Evolutionary conservation across 2,797 vertebrate species (phyloP).

Genomic region (Myotis findleyi): DNA sequence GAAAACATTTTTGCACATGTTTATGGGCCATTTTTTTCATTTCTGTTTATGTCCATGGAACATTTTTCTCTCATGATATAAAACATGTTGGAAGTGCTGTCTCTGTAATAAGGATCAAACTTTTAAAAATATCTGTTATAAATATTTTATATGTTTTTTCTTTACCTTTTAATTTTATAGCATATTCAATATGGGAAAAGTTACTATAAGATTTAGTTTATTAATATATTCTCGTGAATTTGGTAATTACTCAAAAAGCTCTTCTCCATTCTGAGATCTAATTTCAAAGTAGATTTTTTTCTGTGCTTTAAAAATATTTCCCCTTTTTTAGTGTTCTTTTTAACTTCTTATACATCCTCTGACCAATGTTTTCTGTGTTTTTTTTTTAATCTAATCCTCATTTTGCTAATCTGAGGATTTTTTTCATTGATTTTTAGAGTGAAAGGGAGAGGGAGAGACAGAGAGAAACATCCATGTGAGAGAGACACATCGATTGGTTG

Average conservation of each 20-base stretch:
- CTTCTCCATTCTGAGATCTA: background rate
- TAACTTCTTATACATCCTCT: background rate
- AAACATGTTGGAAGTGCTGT: background rate
- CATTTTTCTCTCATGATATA: background rate
- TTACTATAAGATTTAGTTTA: slow-evolving; percentile 1
- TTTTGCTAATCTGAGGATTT: too few species aligned
- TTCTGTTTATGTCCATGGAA: background rate
- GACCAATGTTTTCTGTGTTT: background rate
- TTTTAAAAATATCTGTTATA: background rate
- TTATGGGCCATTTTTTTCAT: background rate
- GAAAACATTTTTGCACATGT: background rate
- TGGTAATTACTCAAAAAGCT: slow-evolving; percentile 5
- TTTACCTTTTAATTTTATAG: slow-evolving; percentile 54
- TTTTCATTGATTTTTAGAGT: too few species aligned
- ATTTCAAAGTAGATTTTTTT: slow-evolving; percentile 3
- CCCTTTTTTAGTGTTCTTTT: background rate
- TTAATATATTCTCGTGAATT: background rate
- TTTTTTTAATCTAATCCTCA: too few species aligned
- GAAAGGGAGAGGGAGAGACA: too few species aligned
- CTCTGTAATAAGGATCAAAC: background rate
- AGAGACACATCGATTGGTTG: too few species aligned
- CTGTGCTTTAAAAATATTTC: background rate
- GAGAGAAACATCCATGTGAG: too few species aligned
- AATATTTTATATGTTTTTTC: slow-evolving; percentile 46
- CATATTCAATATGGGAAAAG: background rate